phyloP scores from a whole-genome alignment of 2,113 vertebrate species.

The Fukomys damarensis region DNA sequence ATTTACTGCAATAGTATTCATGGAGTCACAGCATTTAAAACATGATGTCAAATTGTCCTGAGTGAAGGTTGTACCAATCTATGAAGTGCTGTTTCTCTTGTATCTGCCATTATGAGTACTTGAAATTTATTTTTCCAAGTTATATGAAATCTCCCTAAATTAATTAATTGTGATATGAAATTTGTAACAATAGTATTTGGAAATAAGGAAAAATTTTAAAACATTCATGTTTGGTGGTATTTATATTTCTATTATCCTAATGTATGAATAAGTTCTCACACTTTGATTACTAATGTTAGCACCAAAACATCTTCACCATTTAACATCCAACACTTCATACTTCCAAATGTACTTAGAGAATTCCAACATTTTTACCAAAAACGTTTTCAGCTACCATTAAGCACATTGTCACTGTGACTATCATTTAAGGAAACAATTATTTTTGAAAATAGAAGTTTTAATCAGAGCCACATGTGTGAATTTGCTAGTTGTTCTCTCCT shows the following conservation, averaged over 20 bases:
- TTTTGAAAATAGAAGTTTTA: constrained; percentile 52
- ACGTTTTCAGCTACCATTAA: not conserved
- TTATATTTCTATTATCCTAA: not conserved
- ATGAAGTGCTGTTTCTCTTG: not conserved
- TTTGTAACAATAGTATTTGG: not conserved
- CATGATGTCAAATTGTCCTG: not conserved
- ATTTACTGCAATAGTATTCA: not conserved
- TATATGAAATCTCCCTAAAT: not conserved
- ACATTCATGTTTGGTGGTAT: not conserved
- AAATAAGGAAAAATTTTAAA: not conserved
- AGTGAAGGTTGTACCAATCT: not conserved
- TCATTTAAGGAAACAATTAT: constrained; percentile 49
- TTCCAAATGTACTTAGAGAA: constrained; percentile 27
- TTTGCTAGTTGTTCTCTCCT: constrained; percentile 60
- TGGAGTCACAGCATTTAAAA: not conserved
- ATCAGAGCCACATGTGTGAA: constrained; percentile 64
- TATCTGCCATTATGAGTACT: not conserved
- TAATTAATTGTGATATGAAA: not conserved
- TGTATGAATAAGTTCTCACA: not conserved
- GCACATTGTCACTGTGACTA: not conserved
- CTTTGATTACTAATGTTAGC: not conserved
- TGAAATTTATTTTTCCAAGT: not conserved
- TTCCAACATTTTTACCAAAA: not conserved
- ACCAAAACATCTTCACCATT: not conserved
- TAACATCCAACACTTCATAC: not conserved